Percentiles rank a stretch among this genome's conserved stretches.
phyloP scores from a whole-genome alignment of 2,888 invertebrate species.

The Acanthococcus lagerstroemiae region DNA sequence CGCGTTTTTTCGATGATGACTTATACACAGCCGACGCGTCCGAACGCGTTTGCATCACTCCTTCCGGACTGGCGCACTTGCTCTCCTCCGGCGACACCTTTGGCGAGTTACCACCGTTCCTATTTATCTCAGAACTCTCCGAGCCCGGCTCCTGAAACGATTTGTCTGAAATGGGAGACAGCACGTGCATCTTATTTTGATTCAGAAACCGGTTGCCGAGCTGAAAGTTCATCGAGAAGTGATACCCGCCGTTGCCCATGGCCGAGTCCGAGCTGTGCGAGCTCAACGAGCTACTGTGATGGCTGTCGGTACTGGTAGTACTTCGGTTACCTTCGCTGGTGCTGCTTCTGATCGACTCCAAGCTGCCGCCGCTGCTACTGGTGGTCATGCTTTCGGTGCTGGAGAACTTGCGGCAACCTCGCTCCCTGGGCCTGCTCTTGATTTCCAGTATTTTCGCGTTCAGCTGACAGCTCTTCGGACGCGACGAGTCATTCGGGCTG shows the following conservation, averaged over 20 bases:
- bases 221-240: slow-evolving; percentile 37
- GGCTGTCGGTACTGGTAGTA: slow-evolving; percentile 73
- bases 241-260: slow-evolving; percentile 50
- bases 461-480: slow-evolving; percentile 42
- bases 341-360: slow-evolving; percentile 77
- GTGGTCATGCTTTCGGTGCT: slow-evolving; percentile 82
- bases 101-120: slow-evolving; percentile 37
- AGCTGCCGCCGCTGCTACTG: slow-evolving; percentile 69
- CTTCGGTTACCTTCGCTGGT: slow-evolving; percentile 80
- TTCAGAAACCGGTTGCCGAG: slow-evolving; percentile 54
- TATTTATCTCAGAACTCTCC: slow-evolving; percentile 61
- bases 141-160: slow-evolving; percentile 78
- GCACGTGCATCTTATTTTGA: slow-evolving; percentile 66
- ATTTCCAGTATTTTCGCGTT: slow-evolving; percentile 46
- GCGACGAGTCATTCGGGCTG: slow-evolving; percentile 49
- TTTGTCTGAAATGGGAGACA: slow-evolving; percentile 82
- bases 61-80: slow-evolving; percentile 30
- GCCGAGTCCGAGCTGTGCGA: slow-evolving; percentile 73
- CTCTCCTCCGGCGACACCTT: slow-evolving; percentile 38
- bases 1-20: neutral
- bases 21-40: neutral
- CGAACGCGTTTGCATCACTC: neutral
- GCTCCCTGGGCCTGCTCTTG: slow-evolving; percentile 52
- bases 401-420: slow-evolving; percentile 52
- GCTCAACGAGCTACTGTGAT: slow-evolving; percentile 71